Conservation (phyloP, 2,797 vertebrate genomes). For the Crenuchus spilurus region DNA sequence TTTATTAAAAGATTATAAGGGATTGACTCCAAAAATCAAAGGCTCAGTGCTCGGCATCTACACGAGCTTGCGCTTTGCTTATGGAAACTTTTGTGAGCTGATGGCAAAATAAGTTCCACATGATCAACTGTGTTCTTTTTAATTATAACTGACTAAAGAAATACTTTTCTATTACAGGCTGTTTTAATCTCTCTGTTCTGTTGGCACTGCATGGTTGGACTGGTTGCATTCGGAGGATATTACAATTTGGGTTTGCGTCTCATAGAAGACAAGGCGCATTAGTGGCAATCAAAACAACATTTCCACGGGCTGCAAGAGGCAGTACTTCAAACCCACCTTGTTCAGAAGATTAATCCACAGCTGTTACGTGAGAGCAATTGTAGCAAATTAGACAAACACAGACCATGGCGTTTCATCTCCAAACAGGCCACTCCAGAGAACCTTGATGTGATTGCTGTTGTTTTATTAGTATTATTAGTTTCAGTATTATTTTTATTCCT, state of each 20-base stretch:
- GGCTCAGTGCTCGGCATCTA: conserved; percentile 29
- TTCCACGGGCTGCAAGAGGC: conserved; percentile 25
- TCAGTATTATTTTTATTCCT: background rate
- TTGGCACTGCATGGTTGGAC: conserved; percentile 36
- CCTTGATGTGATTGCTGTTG: conserved; percentile 1
- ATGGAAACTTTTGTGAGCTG: conserved; percentile 39
- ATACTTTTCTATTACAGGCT: conserved; percentile 46
- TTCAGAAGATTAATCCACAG: conserved; percentile 33
- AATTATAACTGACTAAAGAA: conserved; percentile 53
- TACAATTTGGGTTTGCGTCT: conserved; percentile 29
- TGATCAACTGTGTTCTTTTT: conserved; percentile 49
- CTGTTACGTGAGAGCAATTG: conserved; percentile 28
- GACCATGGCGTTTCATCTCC: background rate
- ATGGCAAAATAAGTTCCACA: conserved; percentile 41
- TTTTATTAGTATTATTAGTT: background rate
- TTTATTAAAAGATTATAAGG: conserved; percentile 51
- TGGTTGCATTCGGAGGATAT: conserved; percentile 31
- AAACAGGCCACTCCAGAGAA: conserved; percentile 11
- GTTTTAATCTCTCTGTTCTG: conserved; percentile 50
- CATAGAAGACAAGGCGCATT: conserved; percentile 40
- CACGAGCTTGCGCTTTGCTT: conserved; percentile 48
- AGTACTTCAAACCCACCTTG: conserved; percentile 36
- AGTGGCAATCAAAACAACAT: conserved; percentile 47
- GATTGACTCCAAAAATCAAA: conserved; percentile 29
- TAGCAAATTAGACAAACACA: conserved; percentile 36